Percentiles rank a stretch among this genome's conserved stretches.
These are phyloP conservation scores for Calypte anna DNA, from an alignment of 2,113 vertebrate genomes.

Conservation along the genomic window DNA sequence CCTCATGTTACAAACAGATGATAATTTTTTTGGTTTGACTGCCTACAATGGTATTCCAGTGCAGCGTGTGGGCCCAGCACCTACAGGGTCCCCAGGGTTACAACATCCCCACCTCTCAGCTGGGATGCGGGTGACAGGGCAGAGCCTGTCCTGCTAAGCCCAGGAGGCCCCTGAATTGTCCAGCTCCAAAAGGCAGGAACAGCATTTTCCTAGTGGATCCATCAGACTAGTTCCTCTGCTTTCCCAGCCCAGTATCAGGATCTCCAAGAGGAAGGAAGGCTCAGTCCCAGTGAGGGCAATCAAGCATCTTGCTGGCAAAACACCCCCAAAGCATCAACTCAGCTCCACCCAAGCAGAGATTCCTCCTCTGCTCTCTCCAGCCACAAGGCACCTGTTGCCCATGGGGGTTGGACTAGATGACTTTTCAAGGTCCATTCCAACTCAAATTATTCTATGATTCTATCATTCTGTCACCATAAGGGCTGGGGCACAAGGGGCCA, in stretches of 20 bases:
- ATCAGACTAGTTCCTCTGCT: not conserved
- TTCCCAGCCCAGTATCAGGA: not conserved
- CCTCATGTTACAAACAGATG: not conserved
- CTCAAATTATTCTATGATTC: no score
- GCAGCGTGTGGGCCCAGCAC: not conserved
- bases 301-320: not conserved
- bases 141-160: not conserved
- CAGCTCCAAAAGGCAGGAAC: not conserved
- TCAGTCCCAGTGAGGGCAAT: not conserved
- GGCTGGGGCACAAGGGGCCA: not conserved
- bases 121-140: not conserved
- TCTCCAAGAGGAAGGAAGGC: slow-evolving; percentile 47
- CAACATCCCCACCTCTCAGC: no score
- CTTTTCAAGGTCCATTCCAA: no score
- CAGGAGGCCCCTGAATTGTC: not conserved
- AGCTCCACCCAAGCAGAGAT: fast-evolving
- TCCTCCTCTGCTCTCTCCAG: not conserved
- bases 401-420: no score
- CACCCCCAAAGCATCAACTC: fast-evolving
- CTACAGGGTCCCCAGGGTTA: fast-evolving
- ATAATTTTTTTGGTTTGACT: not conserved
- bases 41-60: not conserved
- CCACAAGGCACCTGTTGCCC: not conserved
- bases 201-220: not conserved
- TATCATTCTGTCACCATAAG: no score